Evolutionary conservation across 2,888 invertebrate species (phyloP), one percentile per base, ranked within the genome.

Genomic region (Drosophila conformis): DNA sequence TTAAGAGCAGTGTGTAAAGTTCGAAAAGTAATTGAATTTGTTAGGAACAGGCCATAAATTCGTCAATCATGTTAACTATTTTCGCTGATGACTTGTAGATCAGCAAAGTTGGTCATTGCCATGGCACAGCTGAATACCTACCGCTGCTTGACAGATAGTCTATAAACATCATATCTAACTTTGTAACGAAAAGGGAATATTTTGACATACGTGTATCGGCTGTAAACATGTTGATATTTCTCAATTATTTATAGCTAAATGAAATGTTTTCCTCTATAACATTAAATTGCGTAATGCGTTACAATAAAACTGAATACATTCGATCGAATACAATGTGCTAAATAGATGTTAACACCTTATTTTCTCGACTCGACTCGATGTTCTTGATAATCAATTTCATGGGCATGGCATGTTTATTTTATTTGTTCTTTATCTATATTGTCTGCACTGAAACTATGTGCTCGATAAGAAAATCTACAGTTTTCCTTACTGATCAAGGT

Each of bases 371-470:
- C 42, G 66, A 63, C 60, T 48, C 8, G 38, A 59, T 77, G 18
- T 69, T 73, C 69, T 78, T 76, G 78, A 78, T 73, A 69, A 66
- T 77, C 62, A 78, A 73, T 73, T 69, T 69, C 78, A 76, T 58
- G 70, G 60, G 38, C 73, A 46, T 42, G 36, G 31, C 60, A 54
- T 74, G 74, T 67, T 74, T 78, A 64, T 57, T 63, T 61, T 46
- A n/a, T 36, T 38, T 57, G 51, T 64, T 63, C 78, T 58, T 66
- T 66, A 78, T 65, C 60, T 29, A 33, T 18, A 49, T 38, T 33
- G 18, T 54, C 33, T 48, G 18, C 11, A 18, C 18, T 15, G 29
- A 51, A 54, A 35, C 15, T 38, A 10, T 46, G 36, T 35, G 10
- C 25, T 60, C 64, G 64, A 78, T 65, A 73, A 78, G 70, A 73